Conservation (phyloP, 2,888 invertebrate genomes). For the Cataglyphis cursor region DNA sequence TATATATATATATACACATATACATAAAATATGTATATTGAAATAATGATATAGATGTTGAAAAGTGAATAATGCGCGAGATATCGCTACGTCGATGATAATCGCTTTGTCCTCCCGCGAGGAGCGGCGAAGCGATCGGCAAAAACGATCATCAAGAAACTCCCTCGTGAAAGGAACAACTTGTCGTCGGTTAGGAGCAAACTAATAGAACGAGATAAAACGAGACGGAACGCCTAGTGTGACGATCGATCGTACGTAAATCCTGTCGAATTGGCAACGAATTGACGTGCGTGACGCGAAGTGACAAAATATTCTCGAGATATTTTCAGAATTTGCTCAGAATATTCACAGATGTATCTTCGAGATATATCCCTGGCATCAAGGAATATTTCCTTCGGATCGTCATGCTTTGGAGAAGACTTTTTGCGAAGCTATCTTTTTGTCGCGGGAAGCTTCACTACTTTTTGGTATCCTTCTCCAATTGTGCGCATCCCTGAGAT, state of each 20-base stretch:
- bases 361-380: background rate
- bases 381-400: background rate
- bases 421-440: background rate
- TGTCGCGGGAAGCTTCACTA: background rate
- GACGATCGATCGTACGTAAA: constrained; percentile 4
- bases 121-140: constrained; percentile 21
- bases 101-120: constrained; percentile 34
- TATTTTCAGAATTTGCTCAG: constrained; percentile 23
- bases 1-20: constrained; percentile 55
- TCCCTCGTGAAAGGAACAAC: constrained; percentile 9
- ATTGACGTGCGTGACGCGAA: background rate
- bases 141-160: background rate
- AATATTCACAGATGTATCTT: background rate
- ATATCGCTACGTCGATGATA: constrained; percentile 42
- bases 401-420: background rate
- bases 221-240: constrained; percentile 14
- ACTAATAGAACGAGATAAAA: background rate
- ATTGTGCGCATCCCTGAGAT: background rate
- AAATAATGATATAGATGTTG: constrained; percentile 22
- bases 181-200: background rate
- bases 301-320: constrained; percentile 3
- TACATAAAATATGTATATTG: constrained; percentile 16
- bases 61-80: constrained; percentile 31
- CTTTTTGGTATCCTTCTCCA: background rate
- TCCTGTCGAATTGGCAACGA: background rate